phyloP scores from a whole-genome alignment of 37 sponge, comb jelly and placozoan species.

The Eunapius fragilis region DNA sequence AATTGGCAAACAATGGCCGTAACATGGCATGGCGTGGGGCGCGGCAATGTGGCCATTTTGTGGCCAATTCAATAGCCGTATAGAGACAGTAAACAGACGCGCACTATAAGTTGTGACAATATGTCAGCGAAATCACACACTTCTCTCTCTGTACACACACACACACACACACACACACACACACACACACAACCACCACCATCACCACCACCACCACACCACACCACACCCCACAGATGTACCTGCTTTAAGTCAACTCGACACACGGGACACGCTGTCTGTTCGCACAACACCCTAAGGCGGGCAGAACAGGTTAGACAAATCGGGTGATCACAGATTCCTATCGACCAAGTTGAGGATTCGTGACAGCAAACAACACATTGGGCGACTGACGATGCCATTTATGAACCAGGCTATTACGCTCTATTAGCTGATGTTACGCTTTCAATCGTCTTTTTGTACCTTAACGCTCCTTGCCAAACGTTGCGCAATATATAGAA shows the following conservation, averaged over 20 bases:
- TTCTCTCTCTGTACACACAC: background rate
- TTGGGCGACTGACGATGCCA: background rate
- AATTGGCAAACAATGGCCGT: background rate
- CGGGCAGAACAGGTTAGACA: conserved; percentile 77
- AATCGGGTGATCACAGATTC: conserved; percentile 80
- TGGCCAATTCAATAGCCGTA: too few species aligned
- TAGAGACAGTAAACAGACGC: too few species aligned
- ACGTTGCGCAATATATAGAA: background rate
- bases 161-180: background rate
- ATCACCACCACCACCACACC: too few species aligned
- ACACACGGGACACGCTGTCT: conserved; percentile 90
- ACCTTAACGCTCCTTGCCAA: background rate
- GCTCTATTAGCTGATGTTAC: background rate
- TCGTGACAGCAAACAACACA: conserved; percentile 71
- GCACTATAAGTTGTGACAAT: too few species aligned
- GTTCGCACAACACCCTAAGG: conserved; percentile 77
- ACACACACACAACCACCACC: background rate
- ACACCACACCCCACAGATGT: background rate
- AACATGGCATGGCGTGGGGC: too few species aligned
- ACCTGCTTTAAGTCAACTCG: conserved; percentile 59
- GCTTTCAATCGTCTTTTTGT: background rate
- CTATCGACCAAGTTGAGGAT: conserved; percentile 45
- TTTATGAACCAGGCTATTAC: background rate
- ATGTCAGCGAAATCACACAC: too few species aligned
- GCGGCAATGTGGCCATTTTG: too few species aligned